Conservation (phyloP, 2,888 invertebrate species). For the Archips crataeganus region DNA sequence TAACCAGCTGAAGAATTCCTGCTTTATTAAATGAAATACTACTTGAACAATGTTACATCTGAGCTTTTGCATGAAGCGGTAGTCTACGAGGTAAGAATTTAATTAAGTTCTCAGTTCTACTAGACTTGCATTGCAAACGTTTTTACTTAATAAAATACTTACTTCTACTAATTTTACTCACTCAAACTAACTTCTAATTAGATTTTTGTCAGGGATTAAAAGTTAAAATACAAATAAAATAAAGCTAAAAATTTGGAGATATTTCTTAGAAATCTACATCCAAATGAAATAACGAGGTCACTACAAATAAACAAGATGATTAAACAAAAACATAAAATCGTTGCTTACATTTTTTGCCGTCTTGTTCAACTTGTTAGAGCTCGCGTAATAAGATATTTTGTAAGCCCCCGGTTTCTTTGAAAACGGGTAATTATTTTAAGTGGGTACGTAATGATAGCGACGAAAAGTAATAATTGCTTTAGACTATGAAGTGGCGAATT, state of each 20-base stretch:
- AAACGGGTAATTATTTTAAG: not conserved
- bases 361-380: constrained; percentile 1
- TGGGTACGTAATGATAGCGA: not conserved
- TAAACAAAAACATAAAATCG: not conserved
- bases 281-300: not conserved
- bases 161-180: too few relatives aligned
- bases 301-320: not conserved
- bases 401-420: not conserved
- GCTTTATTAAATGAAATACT: not conserved
- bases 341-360: constrained; percentile 4
- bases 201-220: too few relatives aligned
- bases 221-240: too few relatives aligned
- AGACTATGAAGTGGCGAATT: not conserved
- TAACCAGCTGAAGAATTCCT: not conserved
- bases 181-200: too few relatives aligned
- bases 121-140: not conserved
- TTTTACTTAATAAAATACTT: not conserved
- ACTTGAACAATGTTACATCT: not conserved
- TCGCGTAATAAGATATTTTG: not conserved
- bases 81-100: constrained; percentile 7
- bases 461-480: not conserved
- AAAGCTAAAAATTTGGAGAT: too few relatives aligned
- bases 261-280: not conserved
- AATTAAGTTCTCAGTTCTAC: not conserved
- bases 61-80: not conserved